phyloP scores from a whole-genome alignment of 2,888 invertebrate species.

The Hemithea aestivaria region DNA sequence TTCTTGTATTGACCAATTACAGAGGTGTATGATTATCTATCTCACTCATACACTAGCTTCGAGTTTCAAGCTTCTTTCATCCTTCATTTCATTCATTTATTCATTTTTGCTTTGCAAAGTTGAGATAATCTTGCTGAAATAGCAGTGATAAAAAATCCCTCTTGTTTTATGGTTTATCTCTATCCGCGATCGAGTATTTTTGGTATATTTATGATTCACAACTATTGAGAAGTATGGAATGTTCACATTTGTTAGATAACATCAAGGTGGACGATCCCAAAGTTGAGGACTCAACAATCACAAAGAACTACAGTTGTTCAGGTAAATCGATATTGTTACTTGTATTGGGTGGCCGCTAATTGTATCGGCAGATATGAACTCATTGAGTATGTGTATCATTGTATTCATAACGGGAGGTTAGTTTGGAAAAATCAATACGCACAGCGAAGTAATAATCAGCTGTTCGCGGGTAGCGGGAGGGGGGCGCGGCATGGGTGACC shows the following conservation, averaged over 20 bases:
- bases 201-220: conserved; percentile 38
- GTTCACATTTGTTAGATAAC: conserved; percentile 83
- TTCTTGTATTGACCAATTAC: conserved; percentile 33
- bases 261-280: conserved; percentile 78
- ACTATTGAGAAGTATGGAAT: conserved; percentile 81
- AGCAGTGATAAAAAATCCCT: conserved; percentile 34
- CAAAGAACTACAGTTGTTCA: conserved; percentile 83
- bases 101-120: conserved; percentile 20
- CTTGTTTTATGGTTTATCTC: conserved; percentile 37
- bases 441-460: conserved; percentile 74
- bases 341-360: conserved; percentile 26
- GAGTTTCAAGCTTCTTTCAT: conserved; percentile 11
- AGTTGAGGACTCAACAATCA: conserved; percentile 70
- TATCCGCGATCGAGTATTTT: conserved; percentile 49
- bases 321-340: conserved; percentile 64
- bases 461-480: conserved; percentile 64
- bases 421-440: conserved; percentile 68
- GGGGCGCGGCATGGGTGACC: conserved; percentile 64
- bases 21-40: conserved; percentile 35
- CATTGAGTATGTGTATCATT: conserved; percentile 30
- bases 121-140: conserved; percentile 26
- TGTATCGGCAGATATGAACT: conserved; percentile 16
- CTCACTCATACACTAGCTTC: conserved; percentile 42
- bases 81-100: conserved; percentile 13
- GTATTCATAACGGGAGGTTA: conserved; percentile 55